A percentile compares a stretch with the other conserved stretches of the same genome.
Conservation (phyloP, 2,888 invertebrate species). For the Oscheius sp. region DNA sequence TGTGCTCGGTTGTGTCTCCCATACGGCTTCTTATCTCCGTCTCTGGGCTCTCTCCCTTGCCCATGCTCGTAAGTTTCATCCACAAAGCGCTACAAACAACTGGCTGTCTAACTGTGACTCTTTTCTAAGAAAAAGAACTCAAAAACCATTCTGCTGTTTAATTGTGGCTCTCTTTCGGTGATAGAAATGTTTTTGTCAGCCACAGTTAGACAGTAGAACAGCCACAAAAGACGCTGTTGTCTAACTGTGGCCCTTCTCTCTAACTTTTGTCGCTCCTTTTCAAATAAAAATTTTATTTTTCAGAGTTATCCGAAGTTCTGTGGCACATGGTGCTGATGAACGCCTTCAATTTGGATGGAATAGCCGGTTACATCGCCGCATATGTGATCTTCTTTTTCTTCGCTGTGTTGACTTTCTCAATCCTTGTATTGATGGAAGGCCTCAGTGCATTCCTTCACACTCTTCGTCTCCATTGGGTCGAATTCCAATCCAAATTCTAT, state of each 20-base stretch:
- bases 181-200: background rate
- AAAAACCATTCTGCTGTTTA: background rate
- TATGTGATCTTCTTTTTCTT: conserved; percentile 86
- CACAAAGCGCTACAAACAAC: no score
- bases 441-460: conserved; percentile 92
- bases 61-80: conserved; percentile 64
- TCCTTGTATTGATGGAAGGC: conserved; percentile 98
- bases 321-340: conserved; percentile 71
- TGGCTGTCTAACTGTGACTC: background rate
- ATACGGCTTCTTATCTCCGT: conserved; percentile 82
- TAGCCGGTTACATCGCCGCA: conserved; percentile 45
- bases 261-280: conserved; percentile 10
- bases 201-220: no score
- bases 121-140: background rate
- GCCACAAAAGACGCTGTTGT: no score
- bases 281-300: conserved; percentile 23
- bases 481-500: conserved; percentile 99
- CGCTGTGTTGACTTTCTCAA: conserved; percentile 89
- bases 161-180: background rate
- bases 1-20: conserved; percentile 96
- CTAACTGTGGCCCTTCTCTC: no score
- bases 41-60: conserved; percentile 72
- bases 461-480: conserved; percentile 79
- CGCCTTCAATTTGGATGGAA: conserved; percentile 50
- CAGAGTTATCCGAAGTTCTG: conserved; percentile 71